Base-by-base conservation (phyloP, 2,797 vertebrate species). In the Hapalemur alaotrensis region DNA sequence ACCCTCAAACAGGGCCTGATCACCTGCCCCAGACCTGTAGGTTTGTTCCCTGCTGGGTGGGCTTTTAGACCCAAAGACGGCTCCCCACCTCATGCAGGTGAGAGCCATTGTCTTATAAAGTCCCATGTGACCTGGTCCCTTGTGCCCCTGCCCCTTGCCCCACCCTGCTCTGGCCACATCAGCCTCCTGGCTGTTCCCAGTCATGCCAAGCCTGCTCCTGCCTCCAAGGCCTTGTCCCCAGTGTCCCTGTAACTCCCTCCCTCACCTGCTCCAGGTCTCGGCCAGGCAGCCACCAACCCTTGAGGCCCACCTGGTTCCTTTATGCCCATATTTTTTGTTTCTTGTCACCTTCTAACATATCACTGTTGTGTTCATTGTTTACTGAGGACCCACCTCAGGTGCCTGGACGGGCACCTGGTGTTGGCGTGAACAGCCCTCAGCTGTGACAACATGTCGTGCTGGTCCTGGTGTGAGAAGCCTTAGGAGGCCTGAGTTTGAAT, bases 401-500 rank as follows among this genome's bases (percentile, higher is more conserved):
- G 50, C 46, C 61, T 38, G 15, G 80, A 38, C 59, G 2, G 30
- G 63, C 35, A 32, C 46, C n/a, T 32, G 65, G 50, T 25, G 1
- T 41, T 54, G 22, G 9, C 2, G 28, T 30, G 46, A 32, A 65
- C 2, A n/a, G 25, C 7, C 14, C 65, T 23, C 14, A 25, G 69
- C 25, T 10, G 38, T 43, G 23, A 13, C 14, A 8, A 25, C n/a
- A 30, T 8, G 14, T 13, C 17, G 0, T 12, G 0, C 69, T 15
- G 43, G 54, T 52, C 35, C 15, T 48, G 28, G 15, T 50, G 22
- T 72, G n/a, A 17, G 32, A 52, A 15, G 43, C 38, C 30, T 57
- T 32, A 1, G 6, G 84, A 43, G 25, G 20, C 48, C 7, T 4
- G 6, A n/a, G 7, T 25, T 48, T 67, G 75, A 84, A 59, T 85